Conservation (phyloP, 2,888 invertebrate genomes). For the Hoplodrina ambigua region DNA sequence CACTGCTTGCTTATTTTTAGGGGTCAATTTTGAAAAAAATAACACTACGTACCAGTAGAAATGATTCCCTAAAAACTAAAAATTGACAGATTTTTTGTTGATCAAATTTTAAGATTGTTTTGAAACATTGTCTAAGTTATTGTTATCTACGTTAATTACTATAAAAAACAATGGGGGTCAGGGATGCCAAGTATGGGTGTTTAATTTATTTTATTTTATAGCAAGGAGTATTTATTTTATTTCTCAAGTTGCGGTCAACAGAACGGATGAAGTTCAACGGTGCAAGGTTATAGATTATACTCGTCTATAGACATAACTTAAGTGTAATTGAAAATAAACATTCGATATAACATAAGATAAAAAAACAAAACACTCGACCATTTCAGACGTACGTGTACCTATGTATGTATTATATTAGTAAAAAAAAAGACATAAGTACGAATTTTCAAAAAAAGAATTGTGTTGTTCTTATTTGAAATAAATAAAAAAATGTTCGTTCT, state of each 20-base stretch:
- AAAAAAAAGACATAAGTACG: neutral
- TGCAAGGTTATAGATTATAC: conserved; percentile 29
- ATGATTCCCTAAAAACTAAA: neutral
- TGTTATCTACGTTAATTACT: neutral
- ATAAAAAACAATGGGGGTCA: conserved; percentile 11
- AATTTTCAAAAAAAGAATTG: neutral
- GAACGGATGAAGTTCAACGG: conserved; percentile 24
- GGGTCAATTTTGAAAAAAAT: no score
- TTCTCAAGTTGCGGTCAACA: neutral
- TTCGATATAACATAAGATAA: conserved; percentile 6
- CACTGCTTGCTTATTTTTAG: neutral
- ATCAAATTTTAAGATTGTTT: neutral
- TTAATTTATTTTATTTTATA: conserved; percentile 12
- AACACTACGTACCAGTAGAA: neutral
- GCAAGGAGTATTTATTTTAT: neutral
- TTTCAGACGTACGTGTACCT: neutral
- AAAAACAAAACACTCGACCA: neutral
- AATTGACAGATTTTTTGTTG: neutral
- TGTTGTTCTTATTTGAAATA: no score
- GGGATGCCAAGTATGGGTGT: neutral
- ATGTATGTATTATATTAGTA: neutral
- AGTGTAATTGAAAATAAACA: neutral
- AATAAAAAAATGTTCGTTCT: conserved; percentile 37
- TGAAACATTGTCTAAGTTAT: neutral
- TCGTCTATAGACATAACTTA: neutral